Conservation (phyloP, 2,888 invertebrate genomes). For the Sphecodes monilicornis region DNA sequence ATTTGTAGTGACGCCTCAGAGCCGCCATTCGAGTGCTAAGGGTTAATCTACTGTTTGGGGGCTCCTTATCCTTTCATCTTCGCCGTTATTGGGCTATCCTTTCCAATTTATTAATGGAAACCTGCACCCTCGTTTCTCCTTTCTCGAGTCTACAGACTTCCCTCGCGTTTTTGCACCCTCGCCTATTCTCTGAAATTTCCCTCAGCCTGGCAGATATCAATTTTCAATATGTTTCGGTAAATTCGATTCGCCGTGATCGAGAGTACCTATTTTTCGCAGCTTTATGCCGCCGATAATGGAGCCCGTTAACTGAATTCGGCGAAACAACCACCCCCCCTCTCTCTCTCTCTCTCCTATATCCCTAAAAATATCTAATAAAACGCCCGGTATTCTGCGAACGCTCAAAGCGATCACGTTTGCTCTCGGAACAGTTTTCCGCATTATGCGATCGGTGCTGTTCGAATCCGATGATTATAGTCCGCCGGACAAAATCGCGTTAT, state of each 20-base stretch:
- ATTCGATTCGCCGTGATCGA: constrained; percentile 5
- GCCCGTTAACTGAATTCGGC: neutral
- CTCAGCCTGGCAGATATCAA: neutral
- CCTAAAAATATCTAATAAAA: constrained; percentile 8
- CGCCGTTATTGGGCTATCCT: constrained; percentile 2
- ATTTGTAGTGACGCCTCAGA: no score
- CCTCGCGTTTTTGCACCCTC: neutral
- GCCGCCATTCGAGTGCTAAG: no score
- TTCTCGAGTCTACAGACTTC: neutral
- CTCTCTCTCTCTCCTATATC: neutral
- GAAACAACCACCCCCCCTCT: neutral
- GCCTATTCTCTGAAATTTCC: neutral
- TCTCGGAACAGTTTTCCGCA: neutral
- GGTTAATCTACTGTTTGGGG: neutral
- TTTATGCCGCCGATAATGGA: neutral
- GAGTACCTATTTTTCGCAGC: neutral
- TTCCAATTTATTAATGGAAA: constrained; percentile 11
- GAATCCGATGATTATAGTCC: constrained; percentile 20
- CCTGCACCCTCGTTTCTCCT: neutral
- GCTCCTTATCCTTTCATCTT: neutral
- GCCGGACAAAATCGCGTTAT: constrained; percentile 21
- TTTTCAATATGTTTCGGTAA: constrained; percentile 13
- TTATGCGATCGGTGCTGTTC: neutral
- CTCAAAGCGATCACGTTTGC: neutral
- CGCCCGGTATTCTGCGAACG: neutral